Base-by-base conservation (phyloP, 2,797 vertebrate species). In the Amazonetta brasiliensis region DNA sequence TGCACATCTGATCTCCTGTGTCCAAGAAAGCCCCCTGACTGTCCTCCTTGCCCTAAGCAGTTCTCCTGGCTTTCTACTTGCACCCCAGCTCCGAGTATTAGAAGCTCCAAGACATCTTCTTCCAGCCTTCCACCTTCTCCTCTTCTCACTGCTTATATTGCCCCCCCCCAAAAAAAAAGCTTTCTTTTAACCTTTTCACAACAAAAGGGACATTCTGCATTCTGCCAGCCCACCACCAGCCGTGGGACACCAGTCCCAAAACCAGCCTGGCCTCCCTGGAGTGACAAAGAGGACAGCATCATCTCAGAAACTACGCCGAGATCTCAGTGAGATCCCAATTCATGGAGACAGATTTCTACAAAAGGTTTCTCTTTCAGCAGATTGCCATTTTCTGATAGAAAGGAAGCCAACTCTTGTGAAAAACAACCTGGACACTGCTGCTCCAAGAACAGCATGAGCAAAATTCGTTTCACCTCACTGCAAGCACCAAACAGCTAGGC, bases 191-290 rank as follows among this genome's bases (percentile, higher is more conserved):
- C 50, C 17, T 69, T 66, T 37, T 41, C 35, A 76, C 21, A 79
- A 35, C 11, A 50, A 14, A 67, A 43, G 20, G 13, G 12, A 69
- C 14, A 11, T 54, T 43, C 11, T 8, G 6, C 14, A 11, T 54
- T 43, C 11, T 8, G 6, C 14, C 41, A 58, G 13, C 43, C 4
- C 13, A 31, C 35, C 41, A 50, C 35, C 9, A 3, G 0, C 0
- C 28, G 33, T 31, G 37, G 37, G 23, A 5, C 54, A 67, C 6
- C 33, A n/a, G n/a, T 59, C 30, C 39, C 37, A 30, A 74, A 50
- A 3, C 2, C 8, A 44, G 5, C 28, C 20, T 28, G 43, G 7
- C 17, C 17, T 59, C 33, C 22, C 23, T 23, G 7, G 16, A 4
- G 7, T 37, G 17, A 5, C 20, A 62, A 44, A 41, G 25, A 11